Evolutionary conservation across 2,113 vertebrate species (phyloP).

Genomic region (Tor tambroides): DNA sequence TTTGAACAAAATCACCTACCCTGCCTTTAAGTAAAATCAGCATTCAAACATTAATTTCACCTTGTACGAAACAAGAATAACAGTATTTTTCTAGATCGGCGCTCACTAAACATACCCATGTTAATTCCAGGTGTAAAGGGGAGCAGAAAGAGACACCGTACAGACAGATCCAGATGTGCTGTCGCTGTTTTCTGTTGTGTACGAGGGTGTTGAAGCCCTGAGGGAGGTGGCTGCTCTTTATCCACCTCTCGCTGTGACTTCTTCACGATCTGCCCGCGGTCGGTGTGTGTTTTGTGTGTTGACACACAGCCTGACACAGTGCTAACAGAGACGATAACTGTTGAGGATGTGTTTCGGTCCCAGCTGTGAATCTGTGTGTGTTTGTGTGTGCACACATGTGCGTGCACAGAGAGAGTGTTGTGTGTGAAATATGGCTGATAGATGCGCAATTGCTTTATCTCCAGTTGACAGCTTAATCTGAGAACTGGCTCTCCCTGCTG

Average conservation of each 20-base stretch:
- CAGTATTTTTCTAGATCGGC: not conserved
- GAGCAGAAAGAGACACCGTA: not conserved
- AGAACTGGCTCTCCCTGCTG: slow-evolving; percentile 58
- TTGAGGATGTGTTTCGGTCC: slow-evolving; percentile 50
- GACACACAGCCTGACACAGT: slow-evolving; percentile 40
- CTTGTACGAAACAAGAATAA: not conserved
- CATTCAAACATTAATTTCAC: not conserved
- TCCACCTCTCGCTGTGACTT: slow-evolving; percentile 17
- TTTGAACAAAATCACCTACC: no score
- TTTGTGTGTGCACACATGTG: not conserved
- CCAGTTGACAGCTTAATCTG: slow-evolving; percentile 87
- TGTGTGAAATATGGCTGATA: slow-evolving; percentile 79
- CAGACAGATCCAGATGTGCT: slow-evolving; percentile 18
- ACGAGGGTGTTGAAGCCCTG: slow-evolving; percentile 4
- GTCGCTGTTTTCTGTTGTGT: not conserved
- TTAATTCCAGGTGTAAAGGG: not conserved
- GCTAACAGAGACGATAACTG: slow-evolving; percentile 49
- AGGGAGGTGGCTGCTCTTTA: slow-evolving; percentile 16
- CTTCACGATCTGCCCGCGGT: not conserved
- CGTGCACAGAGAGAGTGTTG: not conserved
- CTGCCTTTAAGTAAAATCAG: no score
- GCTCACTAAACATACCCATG: not conserved
- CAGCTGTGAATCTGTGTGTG: slow-evolving; percentile 32
- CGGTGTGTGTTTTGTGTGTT: slow-evolving; percentile 48
- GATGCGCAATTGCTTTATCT: slow-evolving; percentile 79